A percentile compares a stretch with the other conserved stretches of the same genome.
Conservation (phyloP, 2,797 vertebrate species). For the Cuculus canorus region DNA sequence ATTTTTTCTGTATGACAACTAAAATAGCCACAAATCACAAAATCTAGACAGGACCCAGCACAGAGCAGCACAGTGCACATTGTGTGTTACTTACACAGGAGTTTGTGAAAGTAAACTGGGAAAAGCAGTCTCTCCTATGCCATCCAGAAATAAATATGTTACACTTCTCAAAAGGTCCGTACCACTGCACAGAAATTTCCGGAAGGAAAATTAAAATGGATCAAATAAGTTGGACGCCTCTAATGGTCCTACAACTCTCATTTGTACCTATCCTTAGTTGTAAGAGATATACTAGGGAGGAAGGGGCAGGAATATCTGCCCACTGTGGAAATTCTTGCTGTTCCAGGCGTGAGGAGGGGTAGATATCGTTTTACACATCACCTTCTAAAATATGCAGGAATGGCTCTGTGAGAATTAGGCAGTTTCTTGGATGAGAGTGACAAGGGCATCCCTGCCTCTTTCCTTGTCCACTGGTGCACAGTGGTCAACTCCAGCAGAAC, state of each 20-base stretch:
- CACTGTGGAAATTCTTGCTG: neutral
- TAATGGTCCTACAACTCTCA: neutral
- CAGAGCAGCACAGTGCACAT: neutral
- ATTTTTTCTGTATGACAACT: neutral
- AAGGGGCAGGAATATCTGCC: neutral
- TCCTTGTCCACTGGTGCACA: neutral
- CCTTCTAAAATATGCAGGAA: neutral
- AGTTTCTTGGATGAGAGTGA: neutral
- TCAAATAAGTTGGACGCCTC: neutral
- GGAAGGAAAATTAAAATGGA: neutral
- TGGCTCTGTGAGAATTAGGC: neutral
- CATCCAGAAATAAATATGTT: neutral
- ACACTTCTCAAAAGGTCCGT: neutral
- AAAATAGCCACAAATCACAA: neutral
- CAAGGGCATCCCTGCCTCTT: neutral
- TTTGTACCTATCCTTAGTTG: neutral
- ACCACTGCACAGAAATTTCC: neutral
- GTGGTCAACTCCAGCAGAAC: neutral
- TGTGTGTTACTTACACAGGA: neutral
- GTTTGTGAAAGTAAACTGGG: neutral
- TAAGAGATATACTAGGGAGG: fast-evolving
- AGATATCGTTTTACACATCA: neutral
- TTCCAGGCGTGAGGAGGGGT: neutral
- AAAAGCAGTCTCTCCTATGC: neutral
- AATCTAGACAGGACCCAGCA: neutral